These are phyloP conservation scores for Phalacrocorax brasilianus DNA, from an alignment of 2,113 vertebrate genomes.

Conservation along the genomic window DNA sequence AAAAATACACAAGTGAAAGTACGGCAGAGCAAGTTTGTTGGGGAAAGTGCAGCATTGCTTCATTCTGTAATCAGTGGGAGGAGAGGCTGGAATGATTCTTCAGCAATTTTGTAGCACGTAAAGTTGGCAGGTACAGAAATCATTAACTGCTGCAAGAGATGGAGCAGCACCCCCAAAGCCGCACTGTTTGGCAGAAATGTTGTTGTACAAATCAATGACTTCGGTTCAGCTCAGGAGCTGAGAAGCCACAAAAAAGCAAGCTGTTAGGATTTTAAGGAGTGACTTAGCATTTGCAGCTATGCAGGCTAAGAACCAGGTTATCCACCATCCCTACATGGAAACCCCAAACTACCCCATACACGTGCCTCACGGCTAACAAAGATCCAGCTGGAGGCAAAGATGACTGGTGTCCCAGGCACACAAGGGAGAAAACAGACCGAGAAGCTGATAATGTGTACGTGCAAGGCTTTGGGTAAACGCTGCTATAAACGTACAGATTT, in stretches of 20 bases:
- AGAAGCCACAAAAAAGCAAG: neutral
- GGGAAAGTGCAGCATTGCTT: neutral
- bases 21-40: neutral
- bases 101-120: fast-evolving
- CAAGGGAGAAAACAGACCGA: neutral
- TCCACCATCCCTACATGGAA: neutral
- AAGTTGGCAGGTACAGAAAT: neutral
- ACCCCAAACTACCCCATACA: neutral
- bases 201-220: neutral
- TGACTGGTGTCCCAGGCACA: neutral
- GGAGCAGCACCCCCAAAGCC: neutral
- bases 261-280: neutral
- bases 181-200: neutral
- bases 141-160: neutral
- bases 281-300: neutral
- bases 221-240: neutral
- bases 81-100: neutral
- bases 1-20: neutral
- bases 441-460: neutral
- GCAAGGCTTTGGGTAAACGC: neutral
- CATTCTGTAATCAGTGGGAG: neutral
- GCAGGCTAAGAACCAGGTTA: neutral
- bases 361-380: neutral
- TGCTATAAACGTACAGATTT: neutral
- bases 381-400: neutral